These are phyloP conservation scores for Capricornis sumatraensis DNA, from an alignment of 2,113 vertebrate genomes.

Conservation along the genomic window DNA sequence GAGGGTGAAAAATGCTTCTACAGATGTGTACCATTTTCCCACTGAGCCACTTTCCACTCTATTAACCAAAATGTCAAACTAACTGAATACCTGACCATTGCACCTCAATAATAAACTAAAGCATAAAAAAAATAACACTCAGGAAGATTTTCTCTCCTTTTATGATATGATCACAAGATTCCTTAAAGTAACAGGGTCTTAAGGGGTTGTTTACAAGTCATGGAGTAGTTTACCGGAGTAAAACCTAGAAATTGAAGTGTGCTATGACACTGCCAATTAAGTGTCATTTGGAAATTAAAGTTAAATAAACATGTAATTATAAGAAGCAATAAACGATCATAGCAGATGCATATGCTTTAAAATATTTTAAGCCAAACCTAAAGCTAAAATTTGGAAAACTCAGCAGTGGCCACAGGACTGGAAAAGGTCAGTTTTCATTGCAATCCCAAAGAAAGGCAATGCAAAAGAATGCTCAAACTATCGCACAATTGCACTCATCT, in stretches of 20 bases:
- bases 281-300: not conserved
- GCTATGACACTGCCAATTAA: not conserved
- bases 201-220: not conserved
- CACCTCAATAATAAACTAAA: not conserved
- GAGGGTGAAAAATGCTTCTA: not conserved
- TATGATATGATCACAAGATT: not conserved
- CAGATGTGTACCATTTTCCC: not conserved
- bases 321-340: not conserved
- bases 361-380: not conserved
- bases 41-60: not conserved
- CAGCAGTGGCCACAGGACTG: too few species aligned
- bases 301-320: not conserved
- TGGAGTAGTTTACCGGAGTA: not conserved
- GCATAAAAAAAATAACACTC: not conserved
- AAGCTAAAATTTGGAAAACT: too few species aligned
- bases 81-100: not conserved
- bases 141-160: not conserved
- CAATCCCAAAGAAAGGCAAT: too few species aligned
- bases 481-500: too few species aligned
- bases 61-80: not conserved
- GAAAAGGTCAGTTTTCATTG: too few species aligned
- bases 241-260: not conserved
- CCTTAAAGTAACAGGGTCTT: not conserved
- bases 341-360: not conserved
- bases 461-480: too few species aligned